Evolutionary conservation across 2,797 vertebrate species (phyloP).

Genomic region (Centroberyx gerrardi): DNA sequence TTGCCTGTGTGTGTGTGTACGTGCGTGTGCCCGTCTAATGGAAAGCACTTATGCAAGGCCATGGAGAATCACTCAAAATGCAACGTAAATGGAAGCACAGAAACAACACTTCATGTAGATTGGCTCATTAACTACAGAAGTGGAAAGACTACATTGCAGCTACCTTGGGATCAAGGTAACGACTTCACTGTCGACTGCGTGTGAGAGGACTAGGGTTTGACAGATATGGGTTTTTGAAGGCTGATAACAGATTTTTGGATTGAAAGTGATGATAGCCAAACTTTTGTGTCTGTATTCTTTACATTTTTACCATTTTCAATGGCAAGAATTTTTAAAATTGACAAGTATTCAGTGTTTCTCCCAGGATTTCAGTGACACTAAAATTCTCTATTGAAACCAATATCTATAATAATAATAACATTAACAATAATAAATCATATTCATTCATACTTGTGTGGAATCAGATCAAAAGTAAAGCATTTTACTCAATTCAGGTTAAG

Average conservation of each 20-base stretch:
- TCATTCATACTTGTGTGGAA: too few species aligned
- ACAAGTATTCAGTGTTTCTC: not conserved
- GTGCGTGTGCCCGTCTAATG: constrained; percentile 55
- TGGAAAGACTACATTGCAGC: constrained; percentile 54
- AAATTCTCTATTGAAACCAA: too few species aligned
- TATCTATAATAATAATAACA: too few species aligned
- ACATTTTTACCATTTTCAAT: too few species aligned
- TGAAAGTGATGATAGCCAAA: too few species aligned
- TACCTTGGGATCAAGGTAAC: constrained; percentile 69
- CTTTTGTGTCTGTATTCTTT: too few species aligned
- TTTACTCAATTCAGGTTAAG: too few species aligned
- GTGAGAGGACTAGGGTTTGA: constrained; percentile 26
- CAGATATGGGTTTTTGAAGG: not conserved
- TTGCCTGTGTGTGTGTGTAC: constrained; percentile 20
- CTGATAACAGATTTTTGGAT: not conserved
- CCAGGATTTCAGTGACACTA: not conserved
- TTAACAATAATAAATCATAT: too few species aligned
- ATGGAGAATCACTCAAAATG: constrained; percentile 72
- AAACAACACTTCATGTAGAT: constrained; percentile 70
- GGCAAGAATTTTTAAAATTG: too few species aligned
- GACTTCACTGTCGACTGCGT: constrained; percentile 43
- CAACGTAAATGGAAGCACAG: constrained; percentile 53
- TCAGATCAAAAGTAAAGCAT: too few species aligned
- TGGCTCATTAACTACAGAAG: constrained; percentile 75
- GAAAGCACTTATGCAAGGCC: constrained; percentile 70